phyloP scores from a whole-genome alignment of 2,113 vertebrate genomes.

The Crotophaga sulcirostris region DNA sequence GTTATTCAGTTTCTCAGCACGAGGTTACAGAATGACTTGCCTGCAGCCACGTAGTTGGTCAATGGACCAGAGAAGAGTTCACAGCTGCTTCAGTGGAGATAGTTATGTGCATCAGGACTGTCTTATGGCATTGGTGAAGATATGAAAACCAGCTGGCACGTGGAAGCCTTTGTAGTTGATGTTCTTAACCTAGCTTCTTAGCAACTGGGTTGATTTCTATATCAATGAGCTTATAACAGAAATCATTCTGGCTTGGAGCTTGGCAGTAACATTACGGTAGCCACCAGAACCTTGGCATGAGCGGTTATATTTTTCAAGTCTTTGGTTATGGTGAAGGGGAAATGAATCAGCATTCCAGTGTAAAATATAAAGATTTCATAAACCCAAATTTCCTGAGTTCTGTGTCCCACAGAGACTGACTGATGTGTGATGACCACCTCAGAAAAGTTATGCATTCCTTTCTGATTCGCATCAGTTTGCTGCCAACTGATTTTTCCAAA shows the following conservation, averaged over 20 bases:
- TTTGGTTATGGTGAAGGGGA: background rate
- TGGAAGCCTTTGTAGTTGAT: constrained; percentile 22
- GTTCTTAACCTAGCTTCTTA: constrained; percentile 55
- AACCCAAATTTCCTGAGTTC: background rate
- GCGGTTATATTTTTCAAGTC: background rate
- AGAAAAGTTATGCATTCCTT: background rate
- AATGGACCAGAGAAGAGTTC: background rate
- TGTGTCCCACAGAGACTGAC: background rate
- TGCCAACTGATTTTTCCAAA: background rate
- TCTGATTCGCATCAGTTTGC: background rate
- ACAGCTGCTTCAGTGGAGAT: background rate
- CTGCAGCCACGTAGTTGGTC: constrained; percentile 49
- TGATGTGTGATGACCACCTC: background rate
- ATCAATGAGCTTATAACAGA: background rate
- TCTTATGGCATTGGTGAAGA: constrained; percentile 43
- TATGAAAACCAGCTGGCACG: background rate
- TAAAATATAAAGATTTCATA: background rate
- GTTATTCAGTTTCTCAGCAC: constrained; percentile 47
- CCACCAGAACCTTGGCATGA: background rate
- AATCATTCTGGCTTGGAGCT: background rate
- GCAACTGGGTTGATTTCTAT: background rate
- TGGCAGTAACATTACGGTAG: background rate
- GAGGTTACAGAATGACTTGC: constrained; percentile 45
- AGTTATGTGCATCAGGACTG: constrained; percentile 50
- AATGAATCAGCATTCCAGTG: background rate